Evolutionary conservation across 2,888 invertebrate species (phyloP).

Genomic region (Archips xylosteana): DNA sequence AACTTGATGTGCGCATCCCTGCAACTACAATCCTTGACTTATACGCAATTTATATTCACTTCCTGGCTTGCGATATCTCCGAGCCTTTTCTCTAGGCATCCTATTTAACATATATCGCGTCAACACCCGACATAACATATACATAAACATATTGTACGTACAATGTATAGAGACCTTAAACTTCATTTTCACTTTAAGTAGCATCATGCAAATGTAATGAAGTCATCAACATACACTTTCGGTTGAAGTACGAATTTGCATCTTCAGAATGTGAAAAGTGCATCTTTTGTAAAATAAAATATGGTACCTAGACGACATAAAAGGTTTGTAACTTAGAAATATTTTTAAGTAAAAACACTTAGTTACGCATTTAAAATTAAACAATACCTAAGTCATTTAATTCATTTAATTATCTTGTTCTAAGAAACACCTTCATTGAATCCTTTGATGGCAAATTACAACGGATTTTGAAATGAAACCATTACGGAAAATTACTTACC

Average conservation of each 20-base stretch:
- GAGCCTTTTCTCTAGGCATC: constrained; percentile 46
- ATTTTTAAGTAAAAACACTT: too few species aligned
- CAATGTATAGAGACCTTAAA: neutral
- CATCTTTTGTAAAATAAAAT: neutral
- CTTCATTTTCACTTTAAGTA: constrained; percentile 13
- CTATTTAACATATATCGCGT: constrained; percentile 44
- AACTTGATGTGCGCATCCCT: constrained; percentile 41
- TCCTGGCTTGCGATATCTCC: constrained; percentile 44
- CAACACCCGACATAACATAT: constrained; percentile 24
- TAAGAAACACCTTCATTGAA: neutral
- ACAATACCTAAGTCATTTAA: neutral
- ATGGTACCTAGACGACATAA: neutral
- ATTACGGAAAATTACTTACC: constrained; percentile 31
- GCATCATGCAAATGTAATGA: constrained; percentile 1
- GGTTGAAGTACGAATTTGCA: constrained; percentile 9
- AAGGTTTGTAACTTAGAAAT: too few species aligned
- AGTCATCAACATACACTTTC: constrained; percentile 7
- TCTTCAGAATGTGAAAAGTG: constrained; percentile 1
- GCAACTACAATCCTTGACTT: constrained; percentile 45
- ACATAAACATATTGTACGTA: neutral
- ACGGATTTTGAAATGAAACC: neutral
- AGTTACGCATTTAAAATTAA: neutral
- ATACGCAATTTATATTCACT: constrained; percentile 48
- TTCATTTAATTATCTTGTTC: neutral
- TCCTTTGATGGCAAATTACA: neutral